phyloP scores from a whole-genome alignment of 2,888 invertebrate species.

The Zelleria hepariella region DNA sequence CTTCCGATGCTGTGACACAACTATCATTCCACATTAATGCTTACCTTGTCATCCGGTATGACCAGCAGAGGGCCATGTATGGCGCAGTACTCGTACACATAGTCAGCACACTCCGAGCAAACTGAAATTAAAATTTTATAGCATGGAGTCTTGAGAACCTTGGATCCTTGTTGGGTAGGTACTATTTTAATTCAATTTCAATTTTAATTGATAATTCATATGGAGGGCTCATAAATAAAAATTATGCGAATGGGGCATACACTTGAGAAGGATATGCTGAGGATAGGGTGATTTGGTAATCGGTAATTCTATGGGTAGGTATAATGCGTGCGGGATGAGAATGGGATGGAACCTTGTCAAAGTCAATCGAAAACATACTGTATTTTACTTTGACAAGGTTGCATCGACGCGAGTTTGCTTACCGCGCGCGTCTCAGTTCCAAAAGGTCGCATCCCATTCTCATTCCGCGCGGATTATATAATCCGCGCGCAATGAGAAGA shows the following conservation, averaged over 20 bases:
- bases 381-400: too few species aligned
- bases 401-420: too few species aligned
- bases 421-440: too few species aligned
- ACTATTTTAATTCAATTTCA: not conserved
- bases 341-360: too few species aligned
- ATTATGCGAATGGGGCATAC: not conserved
- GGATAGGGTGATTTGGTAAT: not conserved
- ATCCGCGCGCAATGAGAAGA: too few species aligned
- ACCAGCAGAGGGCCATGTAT: conserved; percentile 39
- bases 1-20: too few species aligned
- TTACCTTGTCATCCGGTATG: conserved; percentile 40
- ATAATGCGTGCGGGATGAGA: too few species aligned
- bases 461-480: too few species aligned
- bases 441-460: too few species aligned
- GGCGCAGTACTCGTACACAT: conserved; percentile 42
- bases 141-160: not conserved
- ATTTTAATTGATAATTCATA: not conserved
- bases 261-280: not conserved
- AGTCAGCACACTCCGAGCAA: conserved; percentile 36
- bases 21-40: not conserved
- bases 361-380: too few species aligned
- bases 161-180: not conserved
- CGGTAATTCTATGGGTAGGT: not conserved
- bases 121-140: conserved; percentile 24
- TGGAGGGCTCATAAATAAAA: not conserved